Base-by-base conservation (phyloP, 2,113 vertebrate species). In the Nycticebus coucang region DNA sequence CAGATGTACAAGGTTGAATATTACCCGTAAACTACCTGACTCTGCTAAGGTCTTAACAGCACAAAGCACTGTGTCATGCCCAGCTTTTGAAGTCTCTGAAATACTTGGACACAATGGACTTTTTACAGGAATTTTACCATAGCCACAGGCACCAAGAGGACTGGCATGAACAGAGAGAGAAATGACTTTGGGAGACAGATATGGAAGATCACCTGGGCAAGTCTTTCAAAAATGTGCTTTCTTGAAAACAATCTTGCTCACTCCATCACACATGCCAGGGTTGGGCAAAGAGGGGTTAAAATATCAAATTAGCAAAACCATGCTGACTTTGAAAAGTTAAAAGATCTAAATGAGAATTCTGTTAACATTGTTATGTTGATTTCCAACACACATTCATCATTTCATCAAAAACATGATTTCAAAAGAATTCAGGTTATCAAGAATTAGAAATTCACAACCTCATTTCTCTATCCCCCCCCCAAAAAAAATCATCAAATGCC, bases 21-120 rank as follows among this genome's bases (percentile, higher is more conserved):
- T 95, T 93, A 94, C 95, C 97, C 68, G 75, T 94, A 97, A 97
- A 96, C 92, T 86, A 95, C 93, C 97, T 93, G 95, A 97, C 95
- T 97, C 97, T 85, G 96, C 97, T 78, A 93, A 96, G 95, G 84
- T 94, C 77, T 89, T 93, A 87, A 94, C 66, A 92, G 89, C 95
- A 90, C 35, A 0, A 87, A 95, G 72, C 11, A 62, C 87, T 62
- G 53, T 9, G 64, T 83, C 95, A 94, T 64, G 93, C 72, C 89
- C 62, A 82, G 71, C 80, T 96, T 87, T 75, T 55, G 81, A 90
- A 89, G 87, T 93, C 59, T 96, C 94, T 69, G 80, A 79, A 92
- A 83, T 62, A 62, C 87, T 17, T 69, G 78, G 80, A 94, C 94
- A 96, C 81, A 28, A 88, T 33, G 92, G 94, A 50, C 28, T 92